These are phyloP conservation scores for Periphyllus acericola DNA, from an alignment of 2,888 invertebrate genomes.

Conservation along the genomic window DNA sequence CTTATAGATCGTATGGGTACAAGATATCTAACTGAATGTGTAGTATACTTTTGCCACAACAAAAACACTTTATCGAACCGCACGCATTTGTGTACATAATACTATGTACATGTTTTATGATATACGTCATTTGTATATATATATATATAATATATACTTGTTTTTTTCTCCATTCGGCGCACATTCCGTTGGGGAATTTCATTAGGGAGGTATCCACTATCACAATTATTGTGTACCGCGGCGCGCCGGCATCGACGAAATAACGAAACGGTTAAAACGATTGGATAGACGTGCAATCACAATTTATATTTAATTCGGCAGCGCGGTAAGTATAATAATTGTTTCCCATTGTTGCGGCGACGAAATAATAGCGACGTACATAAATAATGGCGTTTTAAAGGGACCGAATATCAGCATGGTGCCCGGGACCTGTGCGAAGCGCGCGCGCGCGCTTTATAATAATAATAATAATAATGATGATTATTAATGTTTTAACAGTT, in stretches of 20 bases:
- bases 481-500: slow-evolving; percentile 49
- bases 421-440: slow-evolving; percentile 5
- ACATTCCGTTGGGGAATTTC: no score
- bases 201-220: no score
- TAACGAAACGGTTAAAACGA: slow-evolving; percentile 20
- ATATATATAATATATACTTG: background rate
- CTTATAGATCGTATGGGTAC: no score
- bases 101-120: no score
- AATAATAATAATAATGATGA: slow-evolving; percentile 6
- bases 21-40: no score
- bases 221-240: background rate
- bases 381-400: slow-evolving; percentile 57
- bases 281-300: background rate
- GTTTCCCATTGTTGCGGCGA: slow-evolving; percentile 32
- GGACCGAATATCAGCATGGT: slow-evolving; percentile 51
- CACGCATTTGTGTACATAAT: no score
- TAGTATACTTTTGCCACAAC: no score
- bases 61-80: no score
- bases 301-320: slow-evolving; percentile 6
- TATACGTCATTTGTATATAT: background rate
- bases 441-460: slow-evolving; percentile 34
- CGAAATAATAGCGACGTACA: slow-evolving; percentile 18
- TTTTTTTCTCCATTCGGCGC: no score
- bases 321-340: slow-evolving; percentile 8
- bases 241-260: background rate